These are phyloP conservation scores for Shinisaurus crocodilurus DNA, from an alignment of 2,113 vertebrate species.

Conservation along the genomic window DNA sequence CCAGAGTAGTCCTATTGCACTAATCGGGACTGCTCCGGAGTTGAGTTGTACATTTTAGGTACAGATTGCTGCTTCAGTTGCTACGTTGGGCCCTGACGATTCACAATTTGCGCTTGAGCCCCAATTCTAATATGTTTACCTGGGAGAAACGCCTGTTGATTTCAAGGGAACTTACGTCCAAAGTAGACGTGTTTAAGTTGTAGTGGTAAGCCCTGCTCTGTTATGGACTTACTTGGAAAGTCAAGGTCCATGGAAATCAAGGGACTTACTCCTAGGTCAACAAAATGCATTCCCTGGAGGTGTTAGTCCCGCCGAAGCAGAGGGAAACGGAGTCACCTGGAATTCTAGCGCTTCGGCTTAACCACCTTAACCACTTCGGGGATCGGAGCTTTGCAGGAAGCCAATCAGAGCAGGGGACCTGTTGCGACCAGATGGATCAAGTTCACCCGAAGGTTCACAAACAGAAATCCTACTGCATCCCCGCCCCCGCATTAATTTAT, in stretches of 20 bases:
- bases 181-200: background rate
- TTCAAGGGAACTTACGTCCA: background rate
- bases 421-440: background rate
- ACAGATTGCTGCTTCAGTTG: background rate
- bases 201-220: no score
- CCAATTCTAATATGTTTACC: no score
- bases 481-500: background rate
- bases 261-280: no score
- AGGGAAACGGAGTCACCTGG: no score
- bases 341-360: background rate
- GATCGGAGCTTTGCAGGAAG: background rate
- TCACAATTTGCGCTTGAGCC: background rate
- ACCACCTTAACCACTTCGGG: background rate
- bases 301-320: accelerated
- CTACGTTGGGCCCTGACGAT: background rate
- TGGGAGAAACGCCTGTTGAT: background rate
- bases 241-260: background rate
- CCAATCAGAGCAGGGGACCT: background rate
- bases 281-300: background rate
- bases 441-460: constrained; percentile 19
- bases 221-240: background rate
- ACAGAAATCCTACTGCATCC: background rate
- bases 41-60: background rate
- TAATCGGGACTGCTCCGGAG: background rate
- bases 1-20: background rate